phyloP scores from a whole-genome alignment of 2,113 vertebrate genomes.

The Anthoscopus minutus region DNA sequence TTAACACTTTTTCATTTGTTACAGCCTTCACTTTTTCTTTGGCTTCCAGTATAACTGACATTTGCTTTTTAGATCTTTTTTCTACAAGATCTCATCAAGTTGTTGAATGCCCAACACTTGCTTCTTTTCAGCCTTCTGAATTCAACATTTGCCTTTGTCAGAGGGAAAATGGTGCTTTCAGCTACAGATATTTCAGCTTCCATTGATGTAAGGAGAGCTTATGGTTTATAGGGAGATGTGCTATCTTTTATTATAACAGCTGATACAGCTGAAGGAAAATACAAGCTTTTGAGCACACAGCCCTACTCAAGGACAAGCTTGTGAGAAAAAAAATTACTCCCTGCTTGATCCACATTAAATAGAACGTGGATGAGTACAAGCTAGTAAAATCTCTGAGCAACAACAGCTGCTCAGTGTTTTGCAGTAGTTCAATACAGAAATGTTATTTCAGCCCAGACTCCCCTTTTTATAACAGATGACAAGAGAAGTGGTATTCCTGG shows the following conservation, averaged over 20 bases:
- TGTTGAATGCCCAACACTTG: neutral
- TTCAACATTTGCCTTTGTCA: neutral
- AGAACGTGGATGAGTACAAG: neutral
- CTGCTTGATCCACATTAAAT: neutral
- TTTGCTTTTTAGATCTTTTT: neutral
- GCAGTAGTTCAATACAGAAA: neutral
- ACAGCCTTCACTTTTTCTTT: neutral
- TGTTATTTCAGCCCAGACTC: neutral
- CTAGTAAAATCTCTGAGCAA: neutral
- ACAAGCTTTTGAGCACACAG: neutral
- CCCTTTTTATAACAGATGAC: neutral
- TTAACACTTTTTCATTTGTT: neutral
- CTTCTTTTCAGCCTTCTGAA: neutral
- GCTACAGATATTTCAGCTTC: neutral
- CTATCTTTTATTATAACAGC: neutral
- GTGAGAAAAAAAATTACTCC: neutral
- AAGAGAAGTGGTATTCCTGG: neutral
- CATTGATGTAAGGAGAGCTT: neutral
- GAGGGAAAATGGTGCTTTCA: neutral
- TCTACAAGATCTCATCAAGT: neutral
- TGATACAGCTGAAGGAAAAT: constrained; percentile 6
- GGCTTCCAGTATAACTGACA: neutral
- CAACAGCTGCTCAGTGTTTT: neutral
- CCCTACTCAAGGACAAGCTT: neutral
- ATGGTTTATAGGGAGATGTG: neutral